phyloP scores from a whole-genome alignment of 2,888 invertebrate genomes.

The Ennomos fuscantarius region DNA sequence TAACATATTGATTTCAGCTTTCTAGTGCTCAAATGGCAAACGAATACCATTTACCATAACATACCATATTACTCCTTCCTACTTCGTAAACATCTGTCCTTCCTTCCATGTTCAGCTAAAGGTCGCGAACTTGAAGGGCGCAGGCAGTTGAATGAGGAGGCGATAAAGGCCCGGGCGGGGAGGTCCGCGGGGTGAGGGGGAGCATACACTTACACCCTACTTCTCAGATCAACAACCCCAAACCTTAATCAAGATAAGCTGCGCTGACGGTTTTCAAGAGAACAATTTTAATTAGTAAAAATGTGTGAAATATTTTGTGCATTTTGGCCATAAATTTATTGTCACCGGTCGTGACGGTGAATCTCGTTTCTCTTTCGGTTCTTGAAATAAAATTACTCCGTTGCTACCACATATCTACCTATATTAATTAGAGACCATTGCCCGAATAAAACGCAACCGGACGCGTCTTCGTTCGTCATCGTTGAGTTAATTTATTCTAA shows the following conservation, averaged over 20 bases:
- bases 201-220: slow-evolving; percentile 54
- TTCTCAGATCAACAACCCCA: slow-evolving; percentile 77
- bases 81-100: slow-evolving; percentile 58
- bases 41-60: slow-evolving; percentile 1
- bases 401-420: slow-evolving; percentile 42
- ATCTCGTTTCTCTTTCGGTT: slow-evolving; percentile 51
- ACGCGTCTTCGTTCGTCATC: slow-evolving; percentile 56
- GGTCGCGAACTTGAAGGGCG: slow-evolving; percentile 75
- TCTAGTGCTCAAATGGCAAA: background rate
- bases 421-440: slow-evolving; percentile 55
- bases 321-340: slow-evolving; percentile 36
- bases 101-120: slow-evolving; percentile 64
- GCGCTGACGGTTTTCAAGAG: slow-evolving; percentile 55
- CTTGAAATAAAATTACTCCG: slow-evolving; percentile 49
- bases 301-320: slow-evolving; percentile 36
- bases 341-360: slow-evolving; percentile 42
- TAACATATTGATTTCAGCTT: slow-evolving; percentile 1
- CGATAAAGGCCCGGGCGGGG: slow-evolving; percentile 60
- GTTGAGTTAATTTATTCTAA: slow-evolving; percentile 63
- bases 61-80: slow-evolving; percentile 6
- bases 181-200: slow-evolving; percentile 38
- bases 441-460: slow-evolving; percentile 57
- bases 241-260: slow-evolving; percentile 75
- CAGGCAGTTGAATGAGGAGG: slow-evolving; percentile 69
- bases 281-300: slow-evolving; percentile 64